Evolutionary conservation across 1,140 invertebrate species (phyloP), one percentile per base, ranked within the genome.

Genomic region (Drosophila simulans): DNA sequence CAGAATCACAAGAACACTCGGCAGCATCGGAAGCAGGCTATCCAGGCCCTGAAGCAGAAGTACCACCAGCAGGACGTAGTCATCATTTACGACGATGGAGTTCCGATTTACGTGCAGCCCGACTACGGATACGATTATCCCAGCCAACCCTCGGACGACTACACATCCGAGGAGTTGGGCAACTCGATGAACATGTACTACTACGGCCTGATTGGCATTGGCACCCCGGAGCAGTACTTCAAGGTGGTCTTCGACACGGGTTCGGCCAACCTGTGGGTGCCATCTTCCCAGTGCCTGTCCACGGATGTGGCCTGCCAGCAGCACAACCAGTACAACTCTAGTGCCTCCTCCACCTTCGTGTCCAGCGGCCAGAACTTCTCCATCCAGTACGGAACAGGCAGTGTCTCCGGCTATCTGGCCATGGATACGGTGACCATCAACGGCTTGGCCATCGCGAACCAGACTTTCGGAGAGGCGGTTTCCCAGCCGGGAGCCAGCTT

Each of bases 391-490:
- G 89, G 83, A 13, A 84, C 89, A 0, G 88, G 89, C 17, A 84
- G 84, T 46, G 60, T 91, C 0, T 46, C 69, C 1, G 89, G 89
- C 0, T 79, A 71, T 37, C 42, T 91, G 3, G 83, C 89, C 42
- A 82, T 57, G 0, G 89, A 91, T n/a, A 85, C 80, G 1, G 83
- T 91, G n/a, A 49, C 17, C 20, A 80, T 91, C 80, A 97, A 95
- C 70, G 95, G 94, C 37, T 59, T 97, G 10, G 77, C 93, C 40
- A 94, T 99, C 22, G 91, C 93, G 58, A 92, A 94, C 66, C 98
- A 99, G 94, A 98, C 97, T 11, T 99, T 99, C 93, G 99, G 97
- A 12, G 99, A 99, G 94, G 98, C 98, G 0, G 92, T 97, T 4
- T 96, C 95, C 75, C 98, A 99, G 93, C 98, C 99, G 49, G 96